phyloP scores from a whole-genome alignment of 53 echinoderm and acorn worm species.

The Paracentrotus lividus region DNA sequence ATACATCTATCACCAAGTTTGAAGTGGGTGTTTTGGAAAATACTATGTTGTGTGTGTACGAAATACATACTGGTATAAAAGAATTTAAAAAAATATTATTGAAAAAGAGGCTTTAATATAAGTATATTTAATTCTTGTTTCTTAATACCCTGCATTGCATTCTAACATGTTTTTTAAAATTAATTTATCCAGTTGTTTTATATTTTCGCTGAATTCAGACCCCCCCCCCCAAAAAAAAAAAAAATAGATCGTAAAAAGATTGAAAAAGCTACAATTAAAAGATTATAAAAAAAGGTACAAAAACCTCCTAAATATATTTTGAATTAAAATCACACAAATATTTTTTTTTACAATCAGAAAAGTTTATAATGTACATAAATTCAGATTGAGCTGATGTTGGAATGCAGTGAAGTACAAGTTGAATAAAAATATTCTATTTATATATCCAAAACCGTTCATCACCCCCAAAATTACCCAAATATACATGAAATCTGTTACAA shows the following conservation, averaged over 20 bases:
- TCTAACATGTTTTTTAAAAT: not conserved
- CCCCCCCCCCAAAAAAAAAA: too few species aligned
- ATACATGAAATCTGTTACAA: not conserved
- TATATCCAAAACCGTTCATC: not conserved
- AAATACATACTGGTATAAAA: not conserved
- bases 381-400: not conserved
- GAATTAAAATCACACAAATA: too few species aligned
- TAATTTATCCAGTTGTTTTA: not conserved
- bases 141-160: too few species aligned
- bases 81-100: not conserved
- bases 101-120: not conserved
- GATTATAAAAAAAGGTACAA: too few species aligned
- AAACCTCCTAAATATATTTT: not conserved
- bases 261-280: not conserved
- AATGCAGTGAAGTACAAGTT: conserved; percentile 9
- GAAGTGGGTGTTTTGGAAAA: not conserved
- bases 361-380: not conserved
- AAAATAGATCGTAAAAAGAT: not conserved
- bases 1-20: too few species aligned
- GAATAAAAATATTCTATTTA: not conserved
- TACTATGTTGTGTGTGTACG: not conserved
- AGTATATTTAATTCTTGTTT: not conserved
- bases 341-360: too few species aligned
- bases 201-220: not conserved
- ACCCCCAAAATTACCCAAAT: not conserved